Percentiles rank a stretch among this genome's conserved stretches.
These are phyloP conservation scores for Mastigias papua DNA, from an alignment of 30 jellyfish, hydroid and myxozoan species.

Conservation along the genomic window DNA sequence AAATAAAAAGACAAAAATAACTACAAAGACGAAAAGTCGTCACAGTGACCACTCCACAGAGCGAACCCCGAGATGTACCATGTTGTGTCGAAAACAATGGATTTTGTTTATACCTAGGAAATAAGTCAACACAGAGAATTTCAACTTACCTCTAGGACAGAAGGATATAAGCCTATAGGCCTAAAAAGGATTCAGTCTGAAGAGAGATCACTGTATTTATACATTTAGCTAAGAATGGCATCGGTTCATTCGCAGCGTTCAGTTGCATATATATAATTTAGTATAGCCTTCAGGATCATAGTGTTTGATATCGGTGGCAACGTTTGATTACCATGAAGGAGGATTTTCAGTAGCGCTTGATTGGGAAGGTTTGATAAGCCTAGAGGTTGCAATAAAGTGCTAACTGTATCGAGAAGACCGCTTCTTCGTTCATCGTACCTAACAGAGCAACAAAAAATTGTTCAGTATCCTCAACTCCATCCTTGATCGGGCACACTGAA, in stretches of 20 bases:
- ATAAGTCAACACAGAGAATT: no score
- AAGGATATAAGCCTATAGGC: no score
- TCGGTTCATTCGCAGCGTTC: conserved; percentile 27
- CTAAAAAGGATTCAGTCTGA: not conserved
- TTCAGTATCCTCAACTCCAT: conserved; percentile 24
- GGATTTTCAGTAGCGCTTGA: conserved; percentile 34
- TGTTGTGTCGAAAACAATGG: no score
- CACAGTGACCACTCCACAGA: no score
- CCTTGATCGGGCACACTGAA: conserved; percentile 18
- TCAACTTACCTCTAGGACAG: no score
- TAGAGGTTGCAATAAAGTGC: conserved; percentile 19
- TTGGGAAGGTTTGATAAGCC: conserved; percentile 50
- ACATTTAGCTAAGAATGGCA: not conserved
- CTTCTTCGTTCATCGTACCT: conserved; percentile 12
- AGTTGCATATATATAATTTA: conserved; percentile 15
- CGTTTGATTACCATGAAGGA: conserved; percentile 43
- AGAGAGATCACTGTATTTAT: not conserved
- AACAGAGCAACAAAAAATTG: conserved; percentile 32
- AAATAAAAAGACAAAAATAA: no score
- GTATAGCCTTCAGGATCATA: conserved; percentile 52
- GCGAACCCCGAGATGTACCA: no score
- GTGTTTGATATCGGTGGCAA: conserved; percentile 34
- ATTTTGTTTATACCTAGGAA: no score
- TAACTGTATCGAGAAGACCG: conserved; percentile 27
- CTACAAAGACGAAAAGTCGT: no score